These are phyloP conservation scores for Vultur gryphus DNA, from an alignment of 2,797 vertebrate species.

Conservation along the genomic window DNA sequence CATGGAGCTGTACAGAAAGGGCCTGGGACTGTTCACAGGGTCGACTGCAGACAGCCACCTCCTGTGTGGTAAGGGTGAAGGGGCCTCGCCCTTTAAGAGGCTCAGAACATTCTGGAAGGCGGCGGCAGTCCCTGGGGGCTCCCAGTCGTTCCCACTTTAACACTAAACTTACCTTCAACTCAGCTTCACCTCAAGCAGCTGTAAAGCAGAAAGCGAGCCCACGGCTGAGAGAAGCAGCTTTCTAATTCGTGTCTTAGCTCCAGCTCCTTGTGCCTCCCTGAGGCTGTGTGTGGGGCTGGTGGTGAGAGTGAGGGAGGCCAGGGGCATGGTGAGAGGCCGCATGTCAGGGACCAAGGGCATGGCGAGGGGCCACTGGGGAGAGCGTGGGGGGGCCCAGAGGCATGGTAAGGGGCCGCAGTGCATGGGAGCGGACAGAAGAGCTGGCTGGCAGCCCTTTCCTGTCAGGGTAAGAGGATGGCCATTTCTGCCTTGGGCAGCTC, in stretches of 20 bases:
- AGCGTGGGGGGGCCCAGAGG: fast-evolving
- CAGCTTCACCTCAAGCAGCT: not conserved
- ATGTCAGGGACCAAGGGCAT: fast-evolving
- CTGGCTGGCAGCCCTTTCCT: not conserved
- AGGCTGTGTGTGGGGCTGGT: not conserved
- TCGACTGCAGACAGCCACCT: fast-evolving
- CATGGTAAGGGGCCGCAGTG: fast-evolving
- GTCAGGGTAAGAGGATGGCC: fast-evolving
- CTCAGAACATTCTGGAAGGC: not conserved
- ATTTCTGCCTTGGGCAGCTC: fast-evolving
- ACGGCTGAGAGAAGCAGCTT: not conserved
- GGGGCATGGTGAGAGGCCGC: fast-evolving
- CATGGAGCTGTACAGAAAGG: not conserved
- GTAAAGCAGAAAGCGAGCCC: not conserved
- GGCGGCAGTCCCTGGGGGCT: fast-evolving
- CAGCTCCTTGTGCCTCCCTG: not conserved
- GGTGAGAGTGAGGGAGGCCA: no score
- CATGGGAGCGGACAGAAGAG: not conserved
- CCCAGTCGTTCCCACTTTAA: not conserved
- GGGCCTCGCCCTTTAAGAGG: not conserved
- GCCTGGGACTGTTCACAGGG: not conserved
- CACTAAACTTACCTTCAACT: not conserved
- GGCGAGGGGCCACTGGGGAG: no score
- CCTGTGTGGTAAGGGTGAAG: not conserved
- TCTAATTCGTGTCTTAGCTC: fast-evolving